Conservation (phyloP, 2,888 invertebrate species). For the Dexiosoma caninum region DNA sequence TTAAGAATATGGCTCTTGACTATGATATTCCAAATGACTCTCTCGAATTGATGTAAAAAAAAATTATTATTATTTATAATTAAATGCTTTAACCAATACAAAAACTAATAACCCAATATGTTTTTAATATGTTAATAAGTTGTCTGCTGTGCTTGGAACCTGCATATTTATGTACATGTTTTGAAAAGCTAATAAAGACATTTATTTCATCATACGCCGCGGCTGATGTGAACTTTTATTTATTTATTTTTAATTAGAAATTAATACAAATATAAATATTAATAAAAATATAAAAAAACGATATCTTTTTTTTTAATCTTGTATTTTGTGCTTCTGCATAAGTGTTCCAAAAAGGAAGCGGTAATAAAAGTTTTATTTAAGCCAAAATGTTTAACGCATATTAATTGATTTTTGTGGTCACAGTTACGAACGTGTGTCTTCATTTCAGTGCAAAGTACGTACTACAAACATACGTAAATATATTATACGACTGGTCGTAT, state of each 20-base stretch:
- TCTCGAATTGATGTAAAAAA: too few species aligned
- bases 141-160: too few species aligned
- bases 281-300: too few species aligned
- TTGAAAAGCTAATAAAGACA: background rate
- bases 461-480: too few species aligned
- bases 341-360: conserved; percentile 16
- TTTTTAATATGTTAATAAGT: too few species aligned
- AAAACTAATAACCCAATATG: too few species aligned
- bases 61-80: too few species aligned
- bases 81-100: too few species aligned
- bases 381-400: conserved; percentile 49
- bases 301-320: conserved; percentile 1
- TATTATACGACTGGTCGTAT: background rate
- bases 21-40: too few species aligned
- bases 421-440: background rate
- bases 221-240: background rate
- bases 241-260: background rate
- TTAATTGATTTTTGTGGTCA: conserved; percentile 37
- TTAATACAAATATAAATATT: background rate
- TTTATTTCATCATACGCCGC: background rate
- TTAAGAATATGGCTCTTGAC: too few species aligned
- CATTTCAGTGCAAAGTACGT: background rate
- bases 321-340: background rate
- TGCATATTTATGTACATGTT: too few species aligned
- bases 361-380: conserved; percentile 31